Evolutionary conservation across 2,888 invertebrate genomes (phyloP), one percentile per base, ranked within the genome.

Genomic region (Arrhopalites spinosus): DNA sequence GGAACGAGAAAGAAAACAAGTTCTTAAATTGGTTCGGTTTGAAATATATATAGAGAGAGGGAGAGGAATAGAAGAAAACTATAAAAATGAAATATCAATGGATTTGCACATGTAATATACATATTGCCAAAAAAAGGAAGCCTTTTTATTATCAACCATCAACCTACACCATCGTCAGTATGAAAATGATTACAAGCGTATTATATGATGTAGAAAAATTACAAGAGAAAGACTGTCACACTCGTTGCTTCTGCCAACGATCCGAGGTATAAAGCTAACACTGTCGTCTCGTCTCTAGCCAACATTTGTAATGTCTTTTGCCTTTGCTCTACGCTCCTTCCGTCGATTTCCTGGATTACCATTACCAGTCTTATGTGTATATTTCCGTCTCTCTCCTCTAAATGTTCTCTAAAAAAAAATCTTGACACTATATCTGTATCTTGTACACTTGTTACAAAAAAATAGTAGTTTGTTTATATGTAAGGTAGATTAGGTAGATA

Each of bases 221-320:
- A 68, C 45, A 68, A 36, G 5, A 36, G 5, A 36, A 3, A 36
- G 3, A 36, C 36, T 68, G 69, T 69, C 53, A 69, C 53, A 69
- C 29, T 69, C 50, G n/a, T 13, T 69, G 69, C 50, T 17, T 30
- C 53, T 69, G 69, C 69, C 69, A 69, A 69, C 69, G 69, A 69
- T 53, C 69, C 67, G 67, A 68, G 67, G 67, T 25, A 68, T 45
- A 68, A 68, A 68, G 45, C 67, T 68, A 68, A 47, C 67, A 68
- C 45, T 47, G 8, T n/a, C 17, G 13, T 36, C 66, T 20, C 11
- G 36, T 36, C 5, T 36, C 36, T 36, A 36, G 36, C 36, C 36
- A 36, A 36, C 36, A 7, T 23, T 25, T 13, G 11, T 20, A 13
- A n/a, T 23, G 20, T 66, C 66, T 43, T 20, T 66, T 47, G 13